Percentiles rank a stretch among this genome's conserved stretches.
Evolutionary conservation across 2,113 vertebrate species (phyloP).

Genomic region (Phalacrocorax carbo): DNA sequence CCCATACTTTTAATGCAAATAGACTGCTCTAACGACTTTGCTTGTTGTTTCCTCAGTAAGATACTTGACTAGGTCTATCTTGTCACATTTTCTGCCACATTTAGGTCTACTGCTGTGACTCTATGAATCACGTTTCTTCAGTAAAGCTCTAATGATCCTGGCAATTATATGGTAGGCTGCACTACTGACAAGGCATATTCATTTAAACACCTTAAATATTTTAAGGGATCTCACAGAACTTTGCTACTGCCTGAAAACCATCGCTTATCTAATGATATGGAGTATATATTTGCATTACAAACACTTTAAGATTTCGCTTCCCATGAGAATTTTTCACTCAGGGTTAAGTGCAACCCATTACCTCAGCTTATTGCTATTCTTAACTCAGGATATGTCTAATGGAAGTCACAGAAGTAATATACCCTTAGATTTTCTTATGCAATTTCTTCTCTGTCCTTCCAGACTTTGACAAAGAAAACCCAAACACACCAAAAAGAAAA

Average conservation of each 20-base stretch:
- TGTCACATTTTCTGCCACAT: neutral
- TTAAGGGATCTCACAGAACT: neutral
- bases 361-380: neutral
- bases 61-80: neutral
- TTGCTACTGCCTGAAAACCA: neutral
- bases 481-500: neutral
- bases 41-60: neutral
- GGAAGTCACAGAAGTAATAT: neutral
- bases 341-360: neutral
- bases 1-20: neutral
- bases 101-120: neutral
- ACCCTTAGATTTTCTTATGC: neutral
- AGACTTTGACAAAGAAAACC: neutral
- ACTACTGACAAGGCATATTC: neutral
- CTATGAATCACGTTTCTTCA: neutral
- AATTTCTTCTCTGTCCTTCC: neutral
- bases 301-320: neutral
- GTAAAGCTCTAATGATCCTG: neutral
- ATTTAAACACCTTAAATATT: neutral
- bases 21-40: neutral
- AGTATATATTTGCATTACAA: neutral
- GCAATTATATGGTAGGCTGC: neutral
- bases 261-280: neutral
- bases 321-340: neutral
- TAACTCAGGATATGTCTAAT: neutral